Evolutionary conservation across 2,797 vertebrate genomes (phyloP).

Genomic region (Aplochiton taeniatus): DNA sequence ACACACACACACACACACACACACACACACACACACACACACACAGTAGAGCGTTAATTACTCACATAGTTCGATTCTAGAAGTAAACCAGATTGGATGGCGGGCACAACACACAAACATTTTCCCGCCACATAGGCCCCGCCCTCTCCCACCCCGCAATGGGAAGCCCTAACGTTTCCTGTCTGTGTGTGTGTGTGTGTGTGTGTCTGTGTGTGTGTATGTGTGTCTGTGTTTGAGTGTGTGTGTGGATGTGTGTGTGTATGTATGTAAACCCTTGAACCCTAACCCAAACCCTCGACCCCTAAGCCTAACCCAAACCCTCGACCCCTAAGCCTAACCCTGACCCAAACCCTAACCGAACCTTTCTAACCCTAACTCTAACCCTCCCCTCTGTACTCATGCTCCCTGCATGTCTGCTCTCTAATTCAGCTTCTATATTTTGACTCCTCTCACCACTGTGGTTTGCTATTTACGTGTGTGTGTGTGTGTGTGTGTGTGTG

Average conservation of each 20-base stretch:
- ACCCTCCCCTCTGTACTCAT: neutral
- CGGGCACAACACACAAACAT: neutral
- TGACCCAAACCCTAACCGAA: constrained; percentile 2
- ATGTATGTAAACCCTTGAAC: too few species aligned
- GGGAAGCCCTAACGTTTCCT: neutral
- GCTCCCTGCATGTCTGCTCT: constrained; percentile 11
- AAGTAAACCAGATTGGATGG: neutral
- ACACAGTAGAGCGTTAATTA: constrained; percentile 7
- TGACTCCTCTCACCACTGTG: neutral
- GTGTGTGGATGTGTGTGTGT: too few species aligned
- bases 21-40: constrained; percentile 1
- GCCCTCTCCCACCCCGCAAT: too few species aligned
- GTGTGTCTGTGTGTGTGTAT: neutral
- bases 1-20: constrained; percentile 4
- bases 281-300: too few species aligned
- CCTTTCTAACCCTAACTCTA: constrained; percentile 19
- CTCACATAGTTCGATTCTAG: too few species aligned
- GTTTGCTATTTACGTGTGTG: neutral
- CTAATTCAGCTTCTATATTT: constrained; percentile 18
- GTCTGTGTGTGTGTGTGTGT: neutral
- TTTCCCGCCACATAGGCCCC: constrained; percentile 5
- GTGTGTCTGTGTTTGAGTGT: too few species aligned
- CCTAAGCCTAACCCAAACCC: too few species aligned
- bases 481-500: neutral
- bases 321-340: too few species aligned